Evolutionary conservation across 2,888 invertebrate genomes (phyloP).

Genomic region (Brenthis daphne): DNA sequence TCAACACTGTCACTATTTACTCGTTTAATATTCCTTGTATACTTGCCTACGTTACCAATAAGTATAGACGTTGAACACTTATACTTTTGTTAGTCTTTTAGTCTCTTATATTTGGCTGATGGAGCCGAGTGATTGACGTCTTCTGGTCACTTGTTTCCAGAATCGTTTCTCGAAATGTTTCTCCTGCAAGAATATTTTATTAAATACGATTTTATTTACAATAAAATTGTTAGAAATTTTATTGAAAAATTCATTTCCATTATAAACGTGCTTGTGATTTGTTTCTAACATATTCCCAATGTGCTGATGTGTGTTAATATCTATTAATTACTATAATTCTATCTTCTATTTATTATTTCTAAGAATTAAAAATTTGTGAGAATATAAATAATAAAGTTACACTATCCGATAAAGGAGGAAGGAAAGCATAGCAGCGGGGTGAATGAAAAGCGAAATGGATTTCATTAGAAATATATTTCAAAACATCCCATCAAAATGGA

Average conservation of each 20-base stretch:
- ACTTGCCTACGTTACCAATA: constrained; percentile 33
- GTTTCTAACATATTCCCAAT: constrained; percentile 5
- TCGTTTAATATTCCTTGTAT: constrained; percentile 25
- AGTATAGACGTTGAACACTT: constrained; percentile 40
- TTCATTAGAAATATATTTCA: constrained; percentile 78
- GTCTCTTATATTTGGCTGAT: constrained; percentile 69
- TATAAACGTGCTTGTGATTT: constrained; percentile 13
- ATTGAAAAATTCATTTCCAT: neutral
- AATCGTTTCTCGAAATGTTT: constrained; percentile 89
- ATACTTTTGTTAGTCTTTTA: constrained; percentile 31
- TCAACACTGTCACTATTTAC: constrained; percentile 37
- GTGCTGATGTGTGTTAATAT: constrained; percentile 9
- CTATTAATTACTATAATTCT: neutral
- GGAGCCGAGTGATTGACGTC: constrained; percentile 83
- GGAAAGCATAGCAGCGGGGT: constrained; percentile 64
- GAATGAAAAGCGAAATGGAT: constrained; percentile 77
- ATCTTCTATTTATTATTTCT: constrained; percentile 3
- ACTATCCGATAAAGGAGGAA: constrained; percentile 41
- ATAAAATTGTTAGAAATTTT: neutral
- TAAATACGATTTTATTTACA: constrained; percentile 15
- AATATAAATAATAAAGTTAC: constrained; percentile 13
- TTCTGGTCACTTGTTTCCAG: constrained; percentile 90
- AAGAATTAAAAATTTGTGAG: neutral
- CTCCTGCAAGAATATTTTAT: constrained; percentile 81
- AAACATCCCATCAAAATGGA: constrained; percentile 75